Percentiles rank a stretch among this genome's conserved stretches.
Conservation (phyloP, 2,797 vertebrate genomes). For the Fratercula arctica region DNA sequence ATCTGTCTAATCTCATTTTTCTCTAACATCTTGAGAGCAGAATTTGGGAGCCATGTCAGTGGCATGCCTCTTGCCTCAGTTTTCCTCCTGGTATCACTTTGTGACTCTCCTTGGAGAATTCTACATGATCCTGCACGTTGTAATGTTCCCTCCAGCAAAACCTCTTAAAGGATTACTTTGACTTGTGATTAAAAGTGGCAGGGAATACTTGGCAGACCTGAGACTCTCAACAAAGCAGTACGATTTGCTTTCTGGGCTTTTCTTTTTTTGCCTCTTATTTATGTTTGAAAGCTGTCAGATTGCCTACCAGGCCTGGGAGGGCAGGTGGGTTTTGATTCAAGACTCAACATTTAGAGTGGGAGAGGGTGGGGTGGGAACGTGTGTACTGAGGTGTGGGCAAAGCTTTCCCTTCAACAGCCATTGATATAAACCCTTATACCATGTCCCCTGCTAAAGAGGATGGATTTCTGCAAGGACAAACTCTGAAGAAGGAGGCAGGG, state of each 20-base stretch:
- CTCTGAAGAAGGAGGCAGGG: neutral
- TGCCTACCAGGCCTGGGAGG: neutral
- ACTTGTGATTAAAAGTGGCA: slow-evolving; percentile 34
- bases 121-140: neutral
- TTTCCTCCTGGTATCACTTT: neutral
- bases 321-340: neutral
- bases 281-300: neutral
- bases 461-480: neutral
- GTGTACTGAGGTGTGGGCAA: neutral
- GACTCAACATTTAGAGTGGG: neutral
- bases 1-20: neutral
- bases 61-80: neutral
- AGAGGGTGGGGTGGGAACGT: neutral
- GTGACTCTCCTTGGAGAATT: slow-evolving; percentile 7
- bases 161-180: slow-evolving; percentile 53
- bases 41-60: neutral
- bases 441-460: neutral
- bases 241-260: neutral
- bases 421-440: neutral
- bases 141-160: slow-evolving; percentile 45
- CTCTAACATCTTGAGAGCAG: neutral
- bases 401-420: neutral
- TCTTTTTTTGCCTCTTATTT: neutral
- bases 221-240: neutral
- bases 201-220: neutral